Evolutionary conservation across 2,797 vertebrate species (phyloP).

Genomic region (Semaprochilodus insignis): DNA sequence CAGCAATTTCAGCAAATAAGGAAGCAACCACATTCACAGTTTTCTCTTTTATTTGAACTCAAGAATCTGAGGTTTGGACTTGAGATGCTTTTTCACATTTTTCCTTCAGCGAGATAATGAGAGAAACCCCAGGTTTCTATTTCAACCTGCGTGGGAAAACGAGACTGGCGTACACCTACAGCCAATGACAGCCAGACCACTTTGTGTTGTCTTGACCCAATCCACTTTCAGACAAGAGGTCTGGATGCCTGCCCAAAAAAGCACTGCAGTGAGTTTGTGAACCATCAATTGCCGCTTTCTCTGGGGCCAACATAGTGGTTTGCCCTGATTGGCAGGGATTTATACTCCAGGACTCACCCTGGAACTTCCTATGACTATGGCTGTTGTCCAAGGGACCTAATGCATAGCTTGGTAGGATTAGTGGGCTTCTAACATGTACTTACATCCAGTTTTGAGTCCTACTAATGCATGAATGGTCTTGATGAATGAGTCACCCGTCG

Average conservation of each 20-base stretch:
- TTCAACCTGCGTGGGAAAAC: slow-evolving; percentile 75
- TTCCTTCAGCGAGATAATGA: neutral
- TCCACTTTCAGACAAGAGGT: slow-evolving; percentile 80
- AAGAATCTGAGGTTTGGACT: neutral
- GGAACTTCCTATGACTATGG: neutral
- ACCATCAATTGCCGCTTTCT: slow-evolving; percentile 48
- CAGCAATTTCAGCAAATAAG: no score
- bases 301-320: slow-evolving; percentile 71
- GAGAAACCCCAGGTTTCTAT: slow-evolving; percentile 63
- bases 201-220: slow-evolving; percentile 70
- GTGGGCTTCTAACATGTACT: neutral
- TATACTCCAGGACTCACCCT: neutral
- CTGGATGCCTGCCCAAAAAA: slow-evolving; percentile 67
- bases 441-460: neutral
- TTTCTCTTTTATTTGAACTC: no score
- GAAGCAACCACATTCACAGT: no score
- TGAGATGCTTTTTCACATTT: neutral
- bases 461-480: neutral
- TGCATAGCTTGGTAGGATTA: neutral
- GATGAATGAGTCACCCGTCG: neutral
- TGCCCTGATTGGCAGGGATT: slow-evolving; percentile 64
- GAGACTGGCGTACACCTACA: slow-evolving; percentile 62
- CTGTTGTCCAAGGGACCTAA: slow-evolving; percentile 2
- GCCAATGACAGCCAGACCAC: slow-evolving; percentile 69
- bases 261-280: slow-evolving; percentile 37